A percentile compares a stretch with the other conserved stretches of the same genome.
phyloP scores from a whole-genome alignment of 2,888 invertebrate species.

The Acleris literana region DNA sequence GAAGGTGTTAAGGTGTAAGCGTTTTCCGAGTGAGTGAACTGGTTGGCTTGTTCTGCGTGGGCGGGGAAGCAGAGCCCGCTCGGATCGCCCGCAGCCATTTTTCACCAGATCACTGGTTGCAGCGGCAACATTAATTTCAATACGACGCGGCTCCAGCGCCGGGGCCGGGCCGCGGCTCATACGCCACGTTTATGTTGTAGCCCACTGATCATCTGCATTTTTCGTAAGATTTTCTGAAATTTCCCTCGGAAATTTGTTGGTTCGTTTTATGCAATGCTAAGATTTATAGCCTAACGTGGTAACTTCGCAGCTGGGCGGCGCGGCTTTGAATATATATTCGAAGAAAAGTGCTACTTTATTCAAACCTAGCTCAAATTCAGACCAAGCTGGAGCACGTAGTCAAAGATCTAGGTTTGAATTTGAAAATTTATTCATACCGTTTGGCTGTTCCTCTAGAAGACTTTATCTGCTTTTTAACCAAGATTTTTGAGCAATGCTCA shows the following conservation, averaged over 20 bases:
- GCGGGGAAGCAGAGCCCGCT: conserved; percentile 36
- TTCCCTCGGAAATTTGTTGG: conserved; percentile 3
- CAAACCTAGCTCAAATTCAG: no score
- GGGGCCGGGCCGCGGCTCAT: conserved; percentile 2
- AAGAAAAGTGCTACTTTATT: no score
- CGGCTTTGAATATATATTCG: no score
- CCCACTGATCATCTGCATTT: conserved; percentile 14
- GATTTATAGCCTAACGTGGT: background rate
- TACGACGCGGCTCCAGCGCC: conserved; percentile 34
- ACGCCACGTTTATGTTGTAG: conserved; percentile 4
- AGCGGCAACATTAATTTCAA: conserved; percentile 45
- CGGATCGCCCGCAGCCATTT: conserved; percentile 44
- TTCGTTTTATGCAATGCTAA: background rate
- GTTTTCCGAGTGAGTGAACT: background rate
- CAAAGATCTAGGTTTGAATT: no score
- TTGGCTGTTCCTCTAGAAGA: no score
- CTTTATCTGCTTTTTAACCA: no score
- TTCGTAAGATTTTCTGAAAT: conserved; percentile 3
- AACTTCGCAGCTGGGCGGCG: background rate
- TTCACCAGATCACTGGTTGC: conserved; percentile 45
- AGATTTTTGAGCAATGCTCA: no score
- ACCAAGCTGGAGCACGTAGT: no score
- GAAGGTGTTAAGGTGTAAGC: background rate
- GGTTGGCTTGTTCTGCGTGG: background rate
- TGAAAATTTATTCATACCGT: no score